Base-by-base conservation (phyloP, 92 coral and sea anemone genomes). In the Porites rus region DNA sequence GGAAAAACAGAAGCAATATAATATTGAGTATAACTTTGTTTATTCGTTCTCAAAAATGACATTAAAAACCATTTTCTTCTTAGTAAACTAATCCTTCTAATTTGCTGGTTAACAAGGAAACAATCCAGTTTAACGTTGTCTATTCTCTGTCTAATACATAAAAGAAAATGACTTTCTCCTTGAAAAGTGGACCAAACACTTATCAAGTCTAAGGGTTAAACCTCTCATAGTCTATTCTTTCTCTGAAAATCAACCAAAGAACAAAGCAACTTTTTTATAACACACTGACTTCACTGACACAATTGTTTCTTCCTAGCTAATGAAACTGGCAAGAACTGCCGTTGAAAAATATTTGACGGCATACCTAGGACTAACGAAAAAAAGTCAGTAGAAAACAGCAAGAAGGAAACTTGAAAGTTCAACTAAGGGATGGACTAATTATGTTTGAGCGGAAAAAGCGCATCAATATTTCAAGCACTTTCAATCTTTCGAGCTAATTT, bases 41-140 rank as follows among this genome's bases (percentile, higher is more conserved):
- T 80, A 80, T 80, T 80, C 84, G 22, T 10, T 66, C 72, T 31
- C 12, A 46, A 68, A 68, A 67, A 66, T 67, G 68, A 80, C 75
- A 80, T 52, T 20, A 61, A 46, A 20, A 31, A 78, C 22, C 2
- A 59, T 0, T 59, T 28, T 8, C 19, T 43, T 17, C 17, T 51
- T n/a, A 0, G 6, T 19, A 46, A 65, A 46, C 1, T 2, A n/a
- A 1, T 10, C 17, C 4, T 19, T 7, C 31, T 28, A 28, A 28
- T 28, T 28, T 28, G 31, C 31, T 28, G 31, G 31, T 28, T 28
- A 28, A n/a, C 46, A 21, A 73, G 10, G 11, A 50, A 2, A 66
- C 7, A 10, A 54, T 54, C 38, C 18, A 69, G 14, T 54, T 54
- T 13, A 54, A 13, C 60, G 16, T 54, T 7, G 60, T 54, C 0